Evolutionary conservation across 1,140 invertebrate species (phyloP), one percentile per base, ranked within the genome.

Genomic region (Pissodes strobi): DNA sequence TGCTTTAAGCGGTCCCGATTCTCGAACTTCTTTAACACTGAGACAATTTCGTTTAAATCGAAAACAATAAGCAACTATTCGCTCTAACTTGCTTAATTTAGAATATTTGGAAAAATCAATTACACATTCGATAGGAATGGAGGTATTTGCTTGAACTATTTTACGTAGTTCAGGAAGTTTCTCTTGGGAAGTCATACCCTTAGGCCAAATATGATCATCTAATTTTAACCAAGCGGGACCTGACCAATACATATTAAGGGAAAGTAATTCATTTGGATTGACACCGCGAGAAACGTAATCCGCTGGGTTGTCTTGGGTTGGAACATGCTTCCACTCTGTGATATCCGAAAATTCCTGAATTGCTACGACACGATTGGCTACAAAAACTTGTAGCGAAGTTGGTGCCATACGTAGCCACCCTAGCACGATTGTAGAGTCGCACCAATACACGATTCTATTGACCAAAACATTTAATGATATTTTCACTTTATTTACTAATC

Each of bases 321-420:
- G n/a, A n/a, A n/a, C n/a, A 41, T 79, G 65, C 8, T 61, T 18
- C 75, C 77, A 79, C 17, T 69, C 34, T 8, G 48, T 39, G 5
- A n/a, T n/a, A n/a, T n/a, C n/a, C n/a, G n/a, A n/a, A n/a, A n/a
- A n/a, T n/a, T n/a, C n/a, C n/a, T n/a, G 64, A 19, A 78, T 75
- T 39, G 60, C 57, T 0, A 64, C 27, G 1, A 75, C 67, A 25
- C 72, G 25, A 57, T 76, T 76, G 1, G 67, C 60, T 1, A 77
- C 71, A 68, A 72, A 77, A 0, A 67, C 52, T 48, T 76, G 72
- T 60, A 75, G 72, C 5, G 56, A 13, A 30, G 67, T 57, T 6
- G 74, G 62, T 3, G 72, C n/a, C 22, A 56, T 74, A 10, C 59
- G 56, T 19, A 78, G 46, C 75, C 74, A 78, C 12, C 49, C 18